Percentiles rank a stretch among this genome's conserved stretches.
phyloP scores from a whole-genome alignment of 2,888 invertebrate species.

The Nomada ferruginata region DNA sequence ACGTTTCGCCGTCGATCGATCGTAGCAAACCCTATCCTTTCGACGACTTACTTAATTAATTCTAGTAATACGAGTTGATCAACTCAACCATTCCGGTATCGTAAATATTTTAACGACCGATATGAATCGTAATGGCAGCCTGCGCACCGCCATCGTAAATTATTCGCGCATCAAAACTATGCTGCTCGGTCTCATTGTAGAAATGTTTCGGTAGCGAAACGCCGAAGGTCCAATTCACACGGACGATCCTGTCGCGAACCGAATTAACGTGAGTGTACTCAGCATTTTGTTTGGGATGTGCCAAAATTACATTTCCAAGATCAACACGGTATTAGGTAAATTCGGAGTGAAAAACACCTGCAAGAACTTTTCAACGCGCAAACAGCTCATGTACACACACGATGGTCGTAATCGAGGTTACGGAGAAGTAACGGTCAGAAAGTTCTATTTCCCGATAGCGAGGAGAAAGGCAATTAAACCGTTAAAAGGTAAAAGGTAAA shows the following conservation, averaged over 20 bases:
- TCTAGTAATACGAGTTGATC: slow-evolving; percentile 64
- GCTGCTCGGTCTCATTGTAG: slow-evolving; percentile 30
- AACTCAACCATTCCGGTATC: slow-evolving; percentile 30
- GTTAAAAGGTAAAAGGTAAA: slow-evolving; percentile 63
- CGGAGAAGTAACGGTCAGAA: slow-evolving; percentile 45
- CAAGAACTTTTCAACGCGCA: background rate
- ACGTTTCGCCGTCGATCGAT: background rate
- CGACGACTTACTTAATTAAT: slow-evolving; percentile 57
- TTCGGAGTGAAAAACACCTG: background rate
- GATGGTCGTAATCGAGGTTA: slow-evolving; percentile 15
- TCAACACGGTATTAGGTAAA: background rate
- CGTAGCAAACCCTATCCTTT: slow-evolving; percentile 27
- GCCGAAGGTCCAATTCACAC: background rate
- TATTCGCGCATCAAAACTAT: slow-evolving; percentile 40
- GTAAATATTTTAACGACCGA: slow-evolving; percentile 67
- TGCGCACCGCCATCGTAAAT: slow-evolving; percentile 45
- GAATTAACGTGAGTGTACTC: background rate
- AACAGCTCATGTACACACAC: background rate
- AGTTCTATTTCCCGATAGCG: slow-evolving; percentile 45
- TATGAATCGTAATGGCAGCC: slow-evolving; percentile 63
- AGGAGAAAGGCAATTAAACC: slow-evolving; percentile 70
- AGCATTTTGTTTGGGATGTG: background rate
- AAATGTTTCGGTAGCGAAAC: slow-evolving; percentile 4
- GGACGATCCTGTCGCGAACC: background rate
- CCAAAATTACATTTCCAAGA: no score